Evolutionary conservation across 2,113 vertebrate species (phyloP).

Genomic region (Leucosticte australis): DNA sequence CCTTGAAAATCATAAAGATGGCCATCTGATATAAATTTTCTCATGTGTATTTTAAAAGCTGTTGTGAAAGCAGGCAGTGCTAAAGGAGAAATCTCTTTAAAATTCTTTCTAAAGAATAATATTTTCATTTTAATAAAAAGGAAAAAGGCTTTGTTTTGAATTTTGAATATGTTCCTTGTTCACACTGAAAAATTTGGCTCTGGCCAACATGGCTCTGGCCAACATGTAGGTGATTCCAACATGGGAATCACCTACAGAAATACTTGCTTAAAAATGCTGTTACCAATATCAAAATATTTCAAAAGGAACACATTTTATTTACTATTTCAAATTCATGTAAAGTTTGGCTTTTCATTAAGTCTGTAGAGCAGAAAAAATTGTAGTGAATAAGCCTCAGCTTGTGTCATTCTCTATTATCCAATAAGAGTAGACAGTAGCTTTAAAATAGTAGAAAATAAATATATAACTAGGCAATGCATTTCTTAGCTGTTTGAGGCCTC

Average conservation of each 20-base stretch:
- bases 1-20: neutral
- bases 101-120: neutral
- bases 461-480: neutral
- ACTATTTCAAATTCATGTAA: neutral
- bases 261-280: neutral
- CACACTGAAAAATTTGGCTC: neutral
- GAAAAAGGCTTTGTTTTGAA: neutral
- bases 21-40: neutral
- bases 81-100: neutral
- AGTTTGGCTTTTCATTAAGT: neutral
- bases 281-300: neutral
- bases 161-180: neutral
- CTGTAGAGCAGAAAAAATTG: neutral
- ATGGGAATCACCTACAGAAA: neutral
- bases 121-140: neutral
- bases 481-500: slow-evolving; percentile 30
- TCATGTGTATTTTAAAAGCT: neutral
- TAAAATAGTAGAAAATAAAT: neutral
- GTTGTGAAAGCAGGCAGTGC: neutral
- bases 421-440: neutral
- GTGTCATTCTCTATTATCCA: neutral
- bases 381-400: neutral
- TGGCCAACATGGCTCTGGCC: too few species aligned
- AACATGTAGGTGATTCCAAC: too few species aligned
- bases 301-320: neutral